Base-by-base conservation (phyloP, 2,797 vertebrate species). In the Crocidura indochinensis region DNA sequence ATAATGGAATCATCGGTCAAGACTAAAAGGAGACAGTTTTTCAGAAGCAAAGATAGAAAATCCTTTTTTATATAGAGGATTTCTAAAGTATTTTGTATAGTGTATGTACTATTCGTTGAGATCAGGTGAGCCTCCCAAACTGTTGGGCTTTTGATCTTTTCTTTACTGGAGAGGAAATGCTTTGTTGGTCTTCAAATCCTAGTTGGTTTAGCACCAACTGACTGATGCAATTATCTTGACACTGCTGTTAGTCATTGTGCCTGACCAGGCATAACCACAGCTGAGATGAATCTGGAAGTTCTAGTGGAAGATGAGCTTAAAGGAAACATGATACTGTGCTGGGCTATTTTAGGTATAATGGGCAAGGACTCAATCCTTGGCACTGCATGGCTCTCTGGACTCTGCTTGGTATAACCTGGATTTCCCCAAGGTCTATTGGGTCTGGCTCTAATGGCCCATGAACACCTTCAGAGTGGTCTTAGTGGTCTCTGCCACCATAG, bases 11-110 rank as follows among this genome's bases (percentile, higher is more conserved):
- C 89, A 65, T 46, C 62, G 75, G 67, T 27, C 19, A 12, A 88
- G 81, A 38, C 22, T 75, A 47, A 29, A 38, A 92, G 67, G 64
- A 76, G 65, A 80, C 92, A 80, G 64, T 17, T 31, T 76, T 92
- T 75, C 24, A 76, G 65, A 85, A 44, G 17, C 12, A 68, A 87
- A 78, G 47, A 53, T 51, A 89, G 80, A 68, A 68, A 87, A 46
- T 27, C n/a, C 24, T 22, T 38, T 0, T 17, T 46, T 67, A 60
- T 60, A 60, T 60, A 60, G 56, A 60, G 2, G 22, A 6, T 22
- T 60, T 20, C 6, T 60, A 60, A 7, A 60, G 51, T 60, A 60
- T 60, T 60, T 60, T 20, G 20, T 20, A 60, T 22, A 60, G 56
- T 20, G 7, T 60, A 5, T 60, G 19, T 60, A 60, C 56, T 81